Conservation (phyloP, 2,113 vertebrate genomes). For the Phrynosoma platyrhinos region DNA sequence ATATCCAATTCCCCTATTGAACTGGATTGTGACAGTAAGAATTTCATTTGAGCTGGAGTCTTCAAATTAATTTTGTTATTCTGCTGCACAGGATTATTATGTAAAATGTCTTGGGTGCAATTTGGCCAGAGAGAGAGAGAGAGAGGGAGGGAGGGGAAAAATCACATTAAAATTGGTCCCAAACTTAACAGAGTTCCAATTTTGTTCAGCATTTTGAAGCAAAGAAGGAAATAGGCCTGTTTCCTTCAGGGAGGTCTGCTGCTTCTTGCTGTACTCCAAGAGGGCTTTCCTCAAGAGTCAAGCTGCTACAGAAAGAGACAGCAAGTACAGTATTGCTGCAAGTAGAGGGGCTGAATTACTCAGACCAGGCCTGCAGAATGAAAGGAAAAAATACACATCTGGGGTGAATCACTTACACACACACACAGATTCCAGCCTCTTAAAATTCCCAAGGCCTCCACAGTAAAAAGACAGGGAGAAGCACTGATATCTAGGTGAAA, state of each 20-base stretch:
- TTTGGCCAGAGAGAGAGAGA: not conserved
- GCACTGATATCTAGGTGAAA: constrained; percentile 1
- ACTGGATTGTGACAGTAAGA: not conserved
- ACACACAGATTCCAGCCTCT: not conserved
- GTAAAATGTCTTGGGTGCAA: not conserved
- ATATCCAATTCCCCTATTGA: not conserved
- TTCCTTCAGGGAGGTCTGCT: not conserved
- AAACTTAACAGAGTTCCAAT: not conserved
- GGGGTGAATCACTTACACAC: not conserved
- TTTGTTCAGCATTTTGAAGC: not conserved
- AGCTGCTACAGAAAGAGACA: not conserved
- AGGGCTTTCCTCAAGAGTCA: not conserved
- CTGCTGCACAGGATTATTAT: not conserved
- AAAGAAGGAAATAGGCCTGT: not conserved
- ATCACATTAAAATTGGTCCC: not conserved
- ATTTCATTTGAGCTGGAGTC: not conserved
- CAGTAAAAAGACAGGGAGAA: not conserved
- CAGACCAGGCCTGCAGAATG: not conserved
- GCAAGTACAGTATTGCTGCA: not conserved
- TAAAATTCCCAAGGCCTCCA: not conserved
- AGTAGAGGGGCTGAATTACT: not conserved
- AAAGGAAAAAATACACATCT: not conserved
- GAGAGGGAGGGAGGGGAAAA: not conserved
- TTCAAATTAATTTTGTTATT: not conserved
- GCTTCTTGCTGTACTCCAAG: not conserved